Conservation (phyloP, 2,888 invertebrate genomes). For the Matsumyia berberina region DNA sequence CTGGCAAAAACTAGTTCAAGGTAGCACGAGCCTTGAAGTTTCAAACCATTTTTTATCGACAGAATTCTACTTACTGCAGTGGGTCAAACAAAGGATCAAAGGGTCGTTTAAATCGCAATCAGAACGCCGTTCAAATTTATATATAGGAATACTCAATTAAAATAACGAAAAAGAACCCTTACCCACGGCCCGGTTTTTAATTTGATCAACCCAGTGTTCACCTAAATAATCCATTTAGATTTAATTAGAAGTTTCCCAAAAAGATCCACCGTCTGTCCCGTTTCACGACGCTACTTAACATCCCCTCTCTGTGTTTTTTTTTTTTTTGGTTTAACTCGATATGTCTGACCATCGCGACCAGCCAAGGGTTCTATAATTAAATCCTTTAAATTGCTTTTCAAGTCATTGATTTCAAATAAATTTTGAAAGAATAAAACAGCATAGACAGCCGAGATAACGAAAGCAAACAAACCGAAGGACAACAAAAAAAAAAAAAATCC, state of each 20-base stretch:
- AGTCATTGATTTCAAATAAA: constrained; percentile 67
- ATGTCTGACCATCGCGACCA: constrained; percentile 5
- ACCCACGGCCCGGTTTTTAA: no score
- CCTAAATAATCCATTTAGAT: constrained; percentile 22
- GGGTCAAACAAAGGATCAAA: no score
- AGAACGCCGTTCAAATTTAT: no score
- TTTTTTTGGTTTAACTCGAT: not conserved
- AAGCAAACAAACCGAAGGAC: constrained; percentile 14
- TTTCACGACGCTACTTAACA: constrained; percentile 12
- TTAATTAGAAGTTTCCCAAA: constrained; percentile 11
- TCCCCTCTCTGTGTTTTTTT: not conserved
- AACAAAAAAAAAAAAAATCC: constrained; percentile 10
- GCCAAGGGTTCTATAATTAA: constrained; percentile 46
- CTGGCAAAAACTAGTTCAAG: no score
- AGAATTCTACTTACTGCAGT: no score
- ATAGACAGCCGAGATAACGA: constrained; percentile 23
- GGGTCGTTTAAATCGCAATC: no score
- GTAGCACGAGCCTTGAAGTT: no score
- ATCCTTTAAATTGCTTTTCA: constrained; percentile 62
- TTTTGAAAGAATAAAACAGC: constrained; percentile 6
- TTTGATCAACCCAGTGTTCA: not conserved
- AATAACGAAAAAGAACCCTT: no score
- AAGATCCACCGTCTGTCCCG: constrained; percentile 1
- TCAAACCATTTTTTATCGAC: no score
- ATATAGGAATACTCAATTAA: no score